phyloP scores from a whole-genome alignment of 2,888 invertebrate species.

The Cecidostiba fungosa region DNA sequence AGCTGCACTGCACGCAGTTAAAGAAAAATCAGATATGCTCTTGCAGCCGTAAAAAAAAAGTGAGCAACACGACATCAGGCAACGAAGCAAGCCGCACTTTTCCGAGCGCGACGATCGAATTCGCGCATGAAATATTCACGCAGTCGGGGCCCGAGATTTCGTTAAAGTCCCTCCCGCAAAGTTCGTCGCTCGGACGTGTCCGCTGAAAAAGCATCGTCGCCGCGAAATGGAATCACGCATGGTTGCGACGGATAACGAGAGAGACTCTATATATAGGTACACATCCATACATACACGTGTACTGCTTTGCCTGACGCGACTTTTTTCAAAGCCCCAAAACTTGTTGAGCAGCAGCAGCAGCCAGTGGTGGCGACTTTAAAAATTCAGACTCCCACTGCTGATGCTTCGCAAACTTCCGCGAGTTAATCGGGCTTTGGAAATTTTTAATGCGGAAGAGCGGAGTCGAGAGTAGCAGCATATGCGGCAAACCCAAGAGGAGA shows the following conservation, averaged over 20 bases:
- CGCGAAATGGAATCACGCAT: slow-evolving; percentile 28
- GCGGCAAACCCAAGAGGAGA: background rate
- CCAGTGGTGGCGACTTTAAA: background rate
- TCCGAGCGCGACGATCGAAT: slow-evolving; percentile 67
- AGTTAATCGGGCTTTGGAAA: slow-evolving; percentile 61
- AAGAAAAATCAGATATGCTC: background rate
- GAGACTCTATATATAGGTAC: background rate
- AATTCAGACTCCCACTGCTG: slow-evolving; percentile 44
- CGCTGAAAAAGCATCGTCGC: background rate
- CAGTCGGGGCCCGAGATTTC: slow-evolving; percentile 69
- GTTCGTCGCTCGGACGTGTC: background rate
- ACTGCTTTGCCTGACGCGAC: slow-evolving; percentile 1
- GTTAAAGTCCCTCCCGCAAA: slow-evolving; percentile 69
- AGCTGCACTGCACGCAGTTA: too few species aligned
- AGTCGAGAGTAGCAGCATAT: background rate
- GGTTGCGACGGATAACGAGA: background rate
- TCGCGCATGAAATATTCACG: slow-evolving; percentile 76
- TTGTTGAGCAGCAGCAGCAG: slow-evolving; percentile 21
- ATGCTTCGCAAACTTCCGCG: slow-evolving; percentile 20
- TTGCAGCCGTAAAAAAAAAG: background rate
- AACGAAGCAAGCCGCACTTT: background rate
- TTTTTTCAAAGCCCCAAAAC: background rate
- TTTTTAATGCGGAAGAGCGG: slow-evolving; percentile 61
- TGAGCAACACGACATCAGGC: background rate
- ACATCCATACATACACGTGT: background rate